phyloP scores from a whole-genome alignment of 2,888 invertebrate genomes.

The Euplexia lucipara region DNA sequence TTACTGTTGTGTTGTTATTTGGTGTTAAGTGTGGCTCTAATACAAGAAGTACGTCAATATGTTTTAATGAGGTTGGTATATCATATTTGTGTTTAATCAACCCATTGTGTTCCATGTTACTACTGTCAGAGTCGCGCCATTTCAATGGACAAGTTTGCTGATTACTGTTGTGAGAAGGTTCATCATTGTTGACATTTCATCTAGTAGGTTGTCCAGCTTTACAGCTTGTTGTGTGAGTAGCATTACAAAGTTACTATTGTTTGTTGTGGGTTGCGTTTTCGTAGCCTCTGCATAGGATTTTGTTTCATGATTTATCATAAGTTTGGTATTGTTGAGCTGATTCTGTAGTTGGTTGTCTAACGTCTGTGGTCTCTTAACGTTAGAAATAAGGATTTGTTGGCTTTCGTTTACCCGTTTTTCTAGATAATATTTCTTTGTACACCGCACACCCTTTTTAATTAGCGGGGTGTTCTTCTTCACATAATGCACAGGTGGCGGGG shows the following conservation, averaged over 20 bases:
- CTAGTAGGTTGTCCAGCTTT: constrained; percentile 24
- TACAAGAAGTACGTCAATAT: constrained; percentile 5
- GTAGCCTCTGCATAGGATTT: constrained; percentile 5
- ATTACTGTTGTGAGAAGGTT: constrained; percentile 11
- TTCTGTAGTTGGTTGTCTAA: not conserved
- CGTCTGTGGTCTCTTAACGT: no score
- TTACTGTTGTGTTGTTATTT: not conserved
- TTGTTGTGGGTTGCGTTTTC: not conserved
- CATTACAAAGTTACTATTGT: no score
- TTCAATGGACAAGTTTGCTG: not conserved
- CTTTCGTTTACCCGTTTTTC: not conserved
- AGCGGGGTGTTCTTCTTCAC: not conserved
- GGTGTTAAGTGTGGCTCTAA: constrained; percentile 5
- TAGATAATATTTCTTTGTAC: constrained; percentile 9
- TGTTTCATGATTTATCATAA: not conserved
- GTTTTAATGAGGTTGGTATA: not conserved
- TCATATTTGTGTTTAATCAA: constrained; percentile 6
- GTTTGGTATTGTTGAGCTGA: not conserved
- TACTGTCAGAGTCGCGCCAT: constrained; percentile 8
- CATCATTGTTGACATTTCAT: constrained; percentile 16
- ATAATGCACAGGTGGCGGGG: not conserved
- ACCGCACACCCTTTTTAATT: constrained; percentile 1
- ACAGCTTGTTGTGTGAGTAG: constrained; percentile 15
- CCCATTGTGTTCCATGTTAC: constrained; percentile 14
- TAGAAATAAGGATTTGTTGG: no score